Base-by-base conservation (phyloP, 2,113 vertebrate species). In the Harpagus bidentatus region DNA sequence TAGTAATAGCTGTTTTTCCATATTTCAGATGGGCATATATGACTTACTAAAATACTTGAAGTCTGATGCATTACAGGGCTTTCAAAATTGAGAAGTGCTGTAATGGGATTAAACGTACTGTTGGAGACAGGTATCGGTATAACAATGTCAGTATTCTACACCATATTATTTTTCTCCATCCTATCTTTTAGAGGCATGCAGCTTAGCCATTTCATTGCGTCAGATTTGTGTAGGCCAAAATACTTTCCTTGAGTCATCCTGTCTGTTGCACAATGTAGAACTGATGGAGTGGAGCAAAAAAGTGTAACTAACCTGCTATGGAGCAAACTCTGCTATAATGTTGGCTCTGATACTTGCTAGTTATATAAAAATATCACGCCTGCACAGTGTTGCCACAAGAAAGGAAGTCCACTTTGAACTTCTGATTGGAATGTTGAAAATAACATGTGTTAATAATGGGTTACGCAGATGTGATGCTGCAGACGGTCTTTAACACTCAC, bases 381-480 rank as follows among this genome's bases (percentile, higher is more conserved):
- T 80, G 15, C 36, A 70, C 61, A 42, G 50, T 69, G 62, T 93
- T 93, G 86, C 89, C 50, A 34, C 77, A 65, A 79, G 85, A 84
- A 93, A 87, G 89, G 89, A 96, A 96, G 38, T 76, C 62, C n/a
- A 63, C 61, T 95, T 95, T 77, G 73, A 87, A 93, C 78, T 95
- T 87, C 25, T 80, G 62, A 62, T 87, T 82, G 74, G 58, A 87
- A 70, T 87, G 62, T 78, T 82, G 91, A 70, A 95, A 95, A 95
- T 91, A 89, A 48, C 65, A 69, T 28, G 47, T 84, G 63, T 84
- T 95, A 50, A 45, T 91, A 80, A 96, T 92, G 90, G 63, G 29
- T 88, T 94, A 22, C 3, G 8, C 94, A 94, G 84, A 93, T 96
- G 91, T 62, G 84, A 40, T 80, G 66, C 79, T 90, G 31, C 81